phyloP scores from a whole-genome alignment of 2,113 vertebrate species.

The Pollimyrus isidori region DNA sequence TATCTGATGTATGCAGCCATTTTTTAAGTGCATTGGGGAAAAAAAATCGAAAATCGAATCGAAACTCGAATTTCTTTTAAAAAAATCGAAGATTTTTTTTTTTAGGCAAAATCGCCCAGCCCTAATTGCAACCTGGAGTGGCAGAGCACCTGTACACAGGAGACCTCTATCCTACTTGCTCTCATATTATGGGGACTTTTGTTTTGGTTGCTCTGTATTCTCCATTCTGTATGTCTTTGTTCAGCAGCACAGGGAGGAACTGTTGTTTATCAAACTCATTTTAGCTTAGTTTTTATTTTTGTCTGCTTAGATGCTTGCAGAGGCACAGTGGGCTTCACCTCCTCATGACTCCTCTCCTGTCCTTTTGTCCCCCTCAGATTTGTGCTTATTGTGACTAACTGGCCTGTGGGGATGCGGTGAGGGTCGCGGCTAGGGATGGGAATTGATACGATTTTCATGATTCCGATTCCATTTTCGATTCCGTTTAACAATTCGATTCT shows the following conservation, averaged over 20 bases:
- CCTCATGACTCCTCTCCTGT: neutral
- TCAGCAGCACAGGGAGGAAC: neutral
- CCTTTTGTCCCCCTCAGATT: neutral
- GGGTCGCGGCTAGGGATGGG: too few species aligned
- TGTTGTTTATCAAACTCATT: neutral
- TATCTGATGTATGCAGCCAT: too few species aligned
- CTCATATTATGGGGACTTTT: neutral
- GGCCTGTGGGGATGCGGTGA: too few species aligned
- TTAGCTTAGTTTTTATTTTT: neutral
- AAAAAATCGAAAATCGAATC: too few species aligned
- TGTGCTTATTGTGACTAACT: neutral
- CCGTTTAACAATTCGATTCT: too few species aligned
- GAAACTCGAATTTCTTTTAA: too few species aligned
- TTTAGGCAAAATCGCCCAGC: too few species aligned
- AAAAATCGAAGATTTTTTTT: too few species aligned
- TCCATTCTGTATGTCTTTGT: neutral
- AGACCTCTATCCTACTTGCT: neutral
- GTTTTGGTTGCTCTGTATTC: neutral
- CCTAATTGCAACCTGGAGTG: neutral
- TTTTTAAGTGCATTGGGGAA: too few species aligned
- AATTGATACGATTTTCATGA: too few species aligned
- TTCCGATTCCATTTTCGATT: too few species aligned
- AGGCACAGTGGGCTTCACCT: neutral
- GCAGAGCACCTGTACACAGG: neutral
- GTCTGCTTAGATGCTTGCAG: neutral